A percentile compares a stretch with the other conserved stretches of the same genome.
Evolutionary conservation across 2,888 invertebrate genomes (phyloP).

Genomic region (Cerastoderma edule): DNA sequence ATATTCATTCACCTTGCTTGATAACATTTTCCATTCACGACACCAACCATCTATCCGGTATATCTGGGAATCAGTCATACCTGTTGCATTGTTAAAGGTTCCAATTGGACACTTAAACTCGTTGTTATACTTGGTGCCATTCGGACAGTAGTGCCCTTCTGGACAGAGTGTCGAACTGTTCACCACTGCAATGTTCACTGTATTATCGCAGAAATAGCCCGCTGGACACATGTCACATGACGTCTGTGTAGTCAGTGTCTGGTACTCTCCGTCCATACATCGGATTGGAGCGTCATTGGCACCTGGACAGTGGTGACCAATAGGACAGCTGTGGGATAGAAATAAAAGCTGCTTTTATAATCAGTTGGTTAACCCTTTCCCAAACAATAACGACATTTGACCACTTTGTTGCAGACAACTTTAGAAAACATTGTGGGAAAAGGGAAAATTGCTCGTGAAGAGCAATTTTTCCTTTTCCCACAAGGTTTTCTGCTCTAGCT

Average conservation of each 20-base stretch:
- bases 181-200: slow-evolving; percentile 77
- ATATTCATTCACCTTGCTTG: too few species aligned
- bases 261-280: slow-evolving; percentile 81
- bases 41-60: too few species aligned
- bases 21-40: too few species aligned
- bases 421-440: slow-evolving; percentile 10
- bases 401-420: too few species aligned
- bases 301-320: slow-evolving; percentile 80
- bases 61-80: slow-evolving; percentile 46
- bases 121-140: slow-evolving; percentile 74
- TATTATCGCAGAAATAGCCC: slow-evolving; percentile 82
- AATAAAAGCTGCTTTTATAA: neutral
- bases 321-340: slow-evolving; percentile 71
- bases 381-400: too few species aligned
- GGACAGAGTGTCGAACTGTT: slow-evolving; percentile 78
- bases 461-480: neutral
- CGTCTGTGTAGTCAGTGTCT: slow-evolving; percentile 73
- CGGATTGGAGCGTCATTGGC: slow-evolving; percentile 71
- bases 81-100: slow-evolving; percentile 80
- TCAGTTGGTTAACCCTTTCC: neutral
- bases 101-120: slow-evolving; percentile 81
- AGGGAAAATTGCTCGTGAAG: slow-evolving; percentile 3
- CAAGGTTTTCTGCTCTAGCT: slow-evolving; percentile 7
- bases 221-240: slow-evolving; percentile 77
- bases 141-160: slow-evolving; percentile 76